Percentiles rank a stretch among this genome's conserved stretches.
These are phyloP conservation scores for Eulemur coronatus DNA, from an alignment of 2,797 vertebrate species.

Conservation along the genomic window DNA sequence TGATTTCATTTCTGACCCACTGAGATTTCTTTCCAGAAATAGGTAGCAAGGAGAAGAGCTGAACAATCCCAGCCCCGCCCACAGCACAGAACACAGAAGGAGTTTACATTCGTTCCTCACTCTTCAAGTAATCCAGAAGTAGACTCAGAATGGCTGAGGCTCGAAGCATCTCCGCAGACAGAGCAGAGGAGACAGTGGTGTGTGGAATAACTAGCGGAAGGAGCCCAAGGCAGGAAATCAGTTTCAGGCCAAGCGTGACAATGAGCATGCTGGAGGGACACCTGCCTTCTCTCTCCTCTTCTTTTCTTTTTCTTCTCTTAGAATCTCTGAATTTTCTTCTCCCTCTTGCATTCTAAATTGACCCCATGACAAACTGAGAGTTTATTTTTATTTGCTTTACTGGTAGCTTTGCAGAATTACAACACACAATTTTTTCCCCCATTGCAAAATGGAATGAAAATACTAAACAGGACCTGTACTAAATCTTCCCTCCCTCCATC, in stretches of 20 bases:
- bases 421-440: neutral
- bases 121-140: neutral
- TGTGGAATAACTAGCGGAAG: neutral
- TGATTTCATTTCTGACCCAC: neutral
- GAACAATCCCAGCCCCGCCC: neutral
- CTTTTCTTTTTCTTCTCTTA: neutral
- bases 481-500: neutral
- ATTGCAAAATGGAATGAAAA: neutral
- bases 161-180: too few species aligned
- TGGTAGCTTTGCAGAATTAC: neutral
- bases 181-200: fast-evolving
- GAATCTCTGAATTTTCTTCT: neutral
- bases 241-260: too few species aligned
- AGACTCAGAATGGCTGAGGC: neutral
- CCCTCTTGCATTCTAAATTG: neutral
- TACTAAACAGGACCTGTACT: neutral
- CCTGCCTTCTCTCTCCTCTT: neutral
- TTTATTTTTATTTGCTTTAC: neutral
- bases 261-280: neutral
- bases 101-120: neutral
- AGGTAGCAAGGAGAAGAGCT: neutral
- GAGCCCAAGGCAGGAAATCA: neutral
- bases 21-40: neutral
- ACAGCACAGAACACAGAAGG: neutral
- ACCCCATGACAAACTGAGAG: neutral